phyloP scores from a whole-genome alignment of 2,888 invertebrate species.

The Hyles lineata region DNA sequence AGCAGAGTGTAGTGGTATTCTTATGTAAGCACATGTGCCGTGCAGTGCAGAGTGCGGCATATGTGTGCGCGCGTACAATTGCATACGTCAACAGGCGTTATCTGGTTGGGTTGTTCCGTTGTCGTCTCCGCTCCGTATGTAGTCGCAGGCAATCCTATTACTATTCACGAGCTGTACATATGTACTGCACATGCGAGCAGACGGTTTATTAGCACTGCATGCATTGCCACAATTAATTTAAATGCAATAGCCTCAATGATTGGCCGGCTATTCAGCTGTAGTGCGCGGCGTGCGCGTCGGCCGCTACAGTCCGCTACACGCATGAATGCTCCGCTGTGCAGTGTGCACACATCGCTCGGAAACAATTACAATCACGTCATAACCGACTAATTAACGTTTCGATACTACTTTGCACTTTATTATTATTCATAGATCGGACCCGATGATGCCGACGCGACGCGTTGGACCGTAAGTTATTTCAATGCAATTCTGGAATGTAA shows the following conservation, averaged over 20 bases:
- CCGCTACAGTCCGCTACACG: conserved; percentile 53
- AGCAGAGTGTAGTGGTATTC: neutral
- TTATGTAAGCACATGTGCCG: conserved; percentile 7
- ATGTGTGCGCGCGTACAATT: conserved; percentile 25
- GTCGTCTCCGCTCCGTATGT: conserved; percentile 57
- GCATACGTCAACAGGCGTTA: conserved; percentile 25
- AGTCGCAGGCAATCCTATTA: conserved; percentile 74
- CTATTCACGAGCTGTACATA: conserved; percentile 54
- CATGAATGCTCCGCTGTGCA: conserved; percentile 50
- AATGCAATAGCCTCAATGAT: conserved; percentile 80
- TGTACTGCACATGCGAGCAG: conserved; percentile 46
- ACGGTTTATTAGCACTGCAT: conserved; percentile 67
- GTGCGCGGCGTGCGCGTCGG: conserved; percentile 32
- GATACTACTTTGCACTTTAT: conserved; percentile 42
- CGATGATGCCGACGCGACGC: conserved; percentile 32
- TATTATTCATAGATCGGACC: conserved; percentile 39
- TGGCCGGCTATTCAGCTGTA: conserved; percentile 62
- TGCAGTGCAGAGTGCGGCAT: neutral
- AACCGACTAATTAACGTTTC: conserved; percentile 50
- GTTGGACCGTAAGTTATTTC: conserved; percentile 28
- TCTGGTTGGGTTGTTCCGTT: conserved; percentile 24
- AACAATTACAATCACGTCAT: conserved; percentile 55
- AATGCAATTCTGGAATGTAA: conserved; percentile 33
- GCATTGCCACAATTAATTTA: conserved; percentile 78
- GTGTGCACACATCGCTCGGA: conserved; percentile 45